phyloP scores from a whole-genome alignment of 2,113 vertebrate genomes.

The Marmota flaviventris region DNA sequence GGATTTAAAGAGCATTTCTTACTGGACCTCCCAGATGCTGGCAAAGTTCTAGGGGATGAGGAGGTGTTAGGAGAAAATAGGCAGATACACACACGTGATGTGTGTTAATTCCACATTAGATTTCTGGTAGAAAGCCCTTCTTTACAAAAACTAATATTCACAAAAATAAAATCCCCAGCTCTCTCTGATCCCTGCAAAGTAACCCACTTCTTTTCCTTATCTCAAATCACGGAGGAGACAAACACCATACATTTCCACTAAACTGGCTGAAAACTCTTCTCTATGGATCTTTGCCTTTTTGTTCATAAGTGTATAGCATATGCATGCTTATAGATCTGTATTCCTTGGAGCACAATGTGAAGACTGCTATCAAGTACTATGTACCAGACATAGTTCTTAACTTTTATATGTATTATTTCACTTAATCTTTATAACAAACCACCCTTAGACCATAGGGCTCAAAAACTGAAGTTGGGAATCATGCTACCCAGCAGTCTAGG shows the following conservation, averaged over 20 bases:
- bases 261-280: neutral
- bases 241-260: neutral
- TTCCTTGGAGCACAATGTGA: neutral
- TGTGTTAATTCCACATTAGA: conserved; percentile 49
- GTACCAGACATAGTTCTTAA: neutral
- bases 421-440: neutral
- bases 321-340: neutral
- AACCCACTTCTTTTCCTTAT: neutral
- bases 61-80: conserved; percentile 67
- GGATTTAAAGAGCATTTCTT: conserved; percentile 73
- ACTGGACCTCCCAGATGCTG: conserved; percentile 66
- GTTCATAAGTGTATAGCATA: neutral
- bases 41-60: conserved; percentile 41
- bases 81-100: conserved; percentile 24
- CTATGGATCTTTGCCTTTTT: neutral
- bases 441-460: neutral
- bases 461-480: neutral
- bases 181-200: neutral
- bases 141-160: conserved; percentile 28
- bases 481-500: neutral
- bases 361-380: neutral
- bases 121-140: conserved; percentile 30
- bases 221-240: conserved; percentile 31
- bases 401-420: neutral
- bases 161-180: conserved; percentile 57